Base-by-base conservation (phyloP, 2,113 vertebrate genomes). In the Lontra canadensis region DNA sequence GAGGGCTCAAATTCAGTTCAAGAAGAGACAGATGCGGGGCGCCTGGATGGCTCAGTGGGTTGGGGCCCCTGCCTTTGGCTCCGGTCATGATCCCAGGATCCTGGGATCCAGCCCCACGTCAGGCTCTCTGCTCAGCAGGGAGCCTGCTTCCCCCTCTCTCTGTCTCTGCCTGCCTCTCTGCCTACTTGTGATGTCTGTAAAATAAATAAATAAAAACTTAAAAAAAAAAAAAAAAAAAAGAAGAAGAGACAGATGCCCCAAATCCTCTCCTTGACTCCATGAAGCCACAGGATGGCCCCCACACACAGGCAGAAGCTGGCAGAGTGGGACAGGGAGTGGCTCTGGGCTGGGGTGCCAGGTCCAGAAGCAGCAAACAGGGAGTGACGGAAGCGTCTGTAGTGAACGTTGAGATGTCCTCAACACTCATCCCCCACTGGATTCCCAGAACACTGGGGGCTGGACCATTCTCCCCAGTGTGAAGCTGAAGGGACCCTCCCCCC, bases 371-470 rank as follows among this genome's bases (percentile, higher is more conserved):
- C 36, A 61, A n/a, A 71, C 49, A 26, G 47, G 42, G 21, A 6
- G 11, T 31, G n/a, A 76, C 9, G 47, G n/a, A 44, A 6, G 21
- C 1, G 6, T 80, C 55, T 47, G 9, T 20, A 42, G 15, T 29
- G 25, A 80, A 39, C 7, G 8, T 3, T 15, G 65, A 84, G 34
- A 52, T 0, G 0, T 17, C 39, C 47, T 34, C 1, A 1, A 29
- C 13, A n/a, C 9, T 59, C 31, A 52, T 49, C 9, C 67, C 44
- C 26, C 47, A 11, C 12, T 73, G 52, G 73, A 52, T 85, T 82
- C 39, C 4, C 31, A 31, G 36, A 79, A 63, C 25, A 34, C 78
- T 59, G 34, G 21, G 21, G 18, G 39, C 34, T 1, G 3, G 44
- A 80, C 0, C 4, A 20, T 74, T 65, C 59, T 55, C 25, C 18